Base-by-base conservation (phyloP, 2,888 invertebrate species). In the Ectemnius lituratus region DNA sequence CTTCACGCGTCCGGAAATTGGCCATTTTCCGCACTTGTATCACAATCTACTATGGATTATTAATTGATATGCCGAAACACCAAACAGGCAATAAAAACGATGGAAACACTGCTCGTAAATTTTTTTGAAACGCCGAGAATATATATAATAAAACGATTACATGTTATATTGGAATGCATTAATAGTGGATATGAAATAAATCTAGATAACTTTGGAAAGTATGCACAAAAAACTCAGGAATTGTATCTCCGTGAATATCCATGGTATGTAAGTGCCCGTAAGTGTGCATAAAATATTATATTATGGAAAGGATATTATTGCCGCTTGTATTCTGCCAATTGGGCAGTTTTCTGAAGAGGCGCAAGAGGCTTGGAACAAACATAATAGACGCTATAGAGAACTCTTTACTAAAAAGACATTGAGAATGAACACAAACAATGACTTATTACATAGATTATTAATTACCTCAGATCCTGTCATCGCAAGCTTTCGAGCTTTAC, bases 61-160 rank as follows among this genome's bases (percentile, higher is more conserved):
- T 63, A n/a, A 13, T 72, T 11, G 67, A 72, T 52, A 49, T 67
- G 37, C 67, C 56, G 3, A 68, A 65, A 45, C 65, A 58, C 14
- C 37, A 23, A 13, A 8, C 13, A 11, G 58, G 46, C 13, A 64
- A 46, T 20, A 57, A 61, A 6, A 73, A 73, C 62, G 64, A 64
- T 61, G 65, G 73, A 3, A 73, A 73, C 57, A 73, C 68, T 1
- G 61, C 62, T 4, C 52, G 71, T 6, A 62, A 28, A 27, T 71
- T 71, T 52, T 71, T 71, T 52, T 18, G 37, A 23, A 67, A 72
- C 37, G 60, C 63, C 3, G 67, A 62, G 49, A 62, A 49, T n/a
- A n/a, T n/a, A n/a, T 45, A 28, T 73, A 18, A 69, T 73, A 4
- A 56, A 73, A 27, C 57, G 57, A 8, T 64, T 69, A 28, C 45